Conservation (phyloP, 2,888 invertebrate species). For the Ethmia dodecea region DNA sequence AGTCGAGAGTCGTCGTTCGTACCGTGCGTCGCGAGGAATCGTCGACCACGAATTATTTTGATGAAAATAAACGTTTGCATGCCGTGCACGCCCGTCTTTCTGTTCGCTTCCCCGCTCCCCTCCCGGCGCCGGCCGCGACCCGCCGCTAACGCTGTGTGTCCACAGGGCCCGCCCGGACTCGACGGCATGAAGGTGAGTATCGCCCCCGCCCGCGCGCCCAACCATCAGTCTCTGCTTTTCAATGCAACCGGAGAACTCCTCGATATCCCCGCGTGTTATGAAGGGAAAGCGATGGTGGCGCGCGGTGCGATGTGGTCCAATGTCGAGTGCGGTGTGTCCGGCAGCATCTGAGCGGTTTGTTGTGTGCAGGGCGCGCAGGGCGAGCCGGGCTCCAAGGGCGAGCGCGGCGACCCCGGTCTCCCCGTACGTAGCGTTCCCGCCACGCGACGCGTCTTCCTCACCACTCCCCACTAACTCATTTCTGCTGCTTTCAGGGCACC, state of each 20-base stretch:
- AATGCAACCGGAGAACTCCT: too few species aligned
- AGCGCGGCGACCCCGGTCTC: conserved; percentile 94
- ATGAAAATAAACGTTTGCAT: conserved; percentile 70
- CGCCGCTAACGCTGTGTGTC: too few species aligned
- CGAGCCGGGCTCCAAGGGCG: conserved; percentile 94
- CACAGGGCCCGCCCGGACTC: conserved; percentile 94
- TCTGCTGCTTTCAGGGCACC: conserved; percentile 85
- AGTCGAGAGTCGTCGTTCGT: conserved; percentile 74
- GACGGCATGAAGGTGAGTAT: conserved; percentile 96
- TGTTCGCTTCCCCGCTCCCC: conserved; percentile 15
- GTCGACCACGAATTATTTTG: conserved; percentile 74
- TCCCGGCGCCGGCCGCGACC: background rate
- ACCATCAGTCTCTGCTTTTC: background rate
- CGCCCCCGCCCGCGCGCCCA: conserved; percentile 7
- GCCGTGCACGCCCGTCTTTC: conserved; percentile 57
- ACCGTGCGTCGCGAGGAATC: conserved; percentile 62
- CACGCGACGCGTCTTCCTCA: background rate
- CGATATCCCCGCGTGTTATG: too few species aligned
- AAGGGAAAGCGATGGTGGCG: too few species aligned
- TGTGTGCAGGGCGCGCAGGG: conserved; percentile 95
- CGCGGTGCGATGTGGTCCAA: background rate
- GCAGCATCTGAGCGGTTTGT: too few species aligned
- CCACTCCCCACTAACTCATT: background rate
- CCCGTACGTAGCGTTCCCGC: conserved; percentile 82
- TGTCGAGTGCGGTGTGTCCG: background rate